These are phyloP conservation scores for Micrastur ruficollis DNA, from an alignment of 2,797 vertebrate genomes.

Conservation along the genomic window DNA sequence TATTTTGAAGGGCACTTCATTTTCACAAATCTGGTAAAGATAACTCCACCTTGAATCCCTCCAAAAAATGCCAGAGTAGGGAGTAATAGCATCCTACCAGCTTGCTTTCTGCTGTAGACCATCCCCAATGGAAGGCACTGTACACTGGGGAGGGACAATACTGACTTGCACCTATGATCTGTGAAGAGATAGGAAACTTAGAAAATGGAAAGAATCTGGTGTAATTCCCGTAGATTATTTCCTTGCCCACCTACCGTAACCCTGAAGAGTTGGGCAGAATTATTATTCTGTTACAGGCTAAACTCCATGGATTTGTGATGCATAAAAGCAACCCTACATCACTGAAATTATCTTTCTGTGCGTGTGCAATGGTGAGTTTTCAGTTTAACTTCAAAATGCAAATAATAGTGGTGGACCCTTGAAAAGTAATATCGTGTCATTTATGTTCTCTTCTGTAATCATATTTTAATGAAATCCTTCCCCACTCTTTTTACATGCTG, in stretches of 20 bases:
- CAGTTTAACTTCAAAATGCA: neutral
- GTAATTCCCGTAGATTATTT: neutral
- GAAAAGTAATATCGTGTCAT: neutral
- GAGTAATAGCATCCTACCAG: neutral
- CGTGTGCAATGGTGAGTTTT: neutral
- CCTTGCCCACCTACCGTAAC: neutral
- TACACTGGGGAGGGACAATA: neutral
- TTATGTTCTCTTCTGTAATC: neutral
- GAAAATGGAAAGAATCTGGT: neutral
- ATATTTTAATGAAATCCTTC: conserved; percentile 38
- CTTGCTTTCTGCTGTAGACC: neutral
- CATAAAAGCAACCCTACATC: neutral
- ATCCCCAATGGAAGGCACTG: neutral
- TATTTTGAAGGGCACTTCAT: neutral
- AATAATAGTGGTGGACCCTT: neutral
- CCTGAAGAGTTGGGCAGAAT: neutral
- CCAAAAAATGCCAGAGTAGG: neutral
- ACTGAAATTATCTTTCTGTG: neutral
- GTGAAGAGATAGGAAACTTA: neutral
- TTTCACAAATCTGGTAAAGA: neutral
- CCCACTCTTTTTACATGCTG: neutral
- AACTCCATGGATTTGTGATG: neutral
- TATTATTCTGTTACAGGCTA: neutral
- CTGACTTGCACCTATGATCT: neutral
- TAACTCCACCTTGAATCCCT: neutral